These are phyloP conservation scores for Rhagoletis zephyria DNA, from an alignment of 1,140 invertebrate genomes.

Conservation along the genomic window DNA sequence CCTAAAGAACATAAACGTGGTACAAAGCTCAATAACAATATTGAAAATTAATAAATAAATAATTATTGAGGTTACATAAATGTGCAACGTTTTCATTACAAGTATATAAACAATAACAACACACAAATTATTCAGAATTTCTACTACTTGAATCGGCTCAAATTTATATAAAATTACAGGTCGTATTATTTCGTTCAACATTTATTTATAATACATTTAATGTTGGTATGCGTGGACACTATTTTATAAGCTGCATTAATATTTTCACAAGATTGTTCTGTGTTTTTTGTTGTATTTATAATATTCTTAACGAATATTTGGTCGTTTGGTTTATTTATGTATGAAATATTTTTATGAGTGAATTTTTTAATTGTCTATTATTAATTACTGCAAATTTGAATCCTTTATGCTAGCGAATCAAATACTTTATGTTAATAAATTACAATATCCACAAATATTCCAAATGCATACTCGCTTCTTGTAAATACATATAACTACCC, in stretches of 20 bases:
- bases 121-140: too few relatives aligned
- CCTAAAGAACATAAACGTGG: too few relatives aligned
- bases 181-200: too few relatives aligned
- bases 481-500: background rate
- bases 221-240: slow-evolving; percentile 34
- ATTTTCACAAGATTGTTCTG: background rate
- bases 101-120: too few relatives aligned
- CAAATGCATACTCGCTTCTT: background rate
- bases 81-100: too few relatives aligned
- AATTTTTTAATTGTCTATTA: background rate
- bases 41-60: too few relatives aligned
- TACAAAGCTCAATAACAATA: too few relatives aligned
- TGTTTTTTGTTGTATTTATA: background rate
- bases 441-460: slow-evolving; percentile 5
- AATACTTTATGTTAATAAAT: slow-evolving; percentile 10
- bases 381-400: background rate
- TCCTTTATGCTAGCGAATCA: background rate
- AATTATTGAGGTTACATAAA: too few relatives aligned
- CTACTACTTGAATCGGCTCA: too few relatives aligned
- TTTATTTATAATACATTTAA: slow-evolving; percentile 50
- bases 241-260: background rate
- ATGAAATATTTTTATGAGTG: background rate
- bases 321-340: background rate
- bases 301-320: slow-evolving; percentile 10
- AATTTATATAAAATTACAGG: too few relatives aligned